Percentiles rank a stretch among this genome's conserved stretches.
Evolutionary conservation across 1,140 invertebrate species (phyloP).

Genomic region (Holcopasites calliopsidis): DNA sequence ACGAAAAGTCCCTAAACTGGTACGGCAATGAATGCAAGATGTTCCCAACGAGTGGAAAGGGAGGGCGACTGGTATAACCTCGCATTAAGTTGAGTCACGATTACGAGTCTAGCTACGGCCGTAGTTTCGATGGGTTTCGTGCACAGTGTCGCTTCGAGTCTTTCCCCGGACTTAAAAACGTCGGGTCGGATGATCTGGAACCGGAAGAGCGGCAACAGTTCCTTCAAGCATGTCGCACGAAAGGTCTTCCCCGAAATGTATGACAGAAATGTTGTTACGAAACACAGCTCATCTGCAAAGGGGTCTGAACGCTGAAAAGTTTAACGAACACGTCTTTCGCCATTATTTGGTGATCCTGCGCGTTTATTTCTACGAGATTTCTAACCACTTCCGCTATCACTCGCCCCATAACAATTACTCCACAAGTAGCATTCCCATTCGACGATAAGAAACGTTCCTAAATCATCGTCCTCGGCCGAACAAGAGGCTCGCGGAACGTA

Average conservation of each 20-base stretch:
- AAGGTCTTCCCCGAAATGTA: too few relatives aligned
- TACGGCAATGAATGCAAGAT: slow-evolving; percentile 33
- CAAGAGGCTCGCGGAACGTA: not conserved
- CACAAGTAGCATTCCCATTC: not conserved
- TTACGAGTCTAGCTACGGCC: slow-evolving; percentile 30
- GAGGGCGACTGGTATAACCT: slow-evolving; percentile 31
- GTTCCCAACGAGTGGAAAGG: slow-evolving; percentile 30
- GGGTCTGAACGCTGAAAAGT: too few relatives aligned
- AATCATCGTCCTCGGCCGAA: not conserved
- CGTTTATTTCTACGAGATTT: too few relatives aligned
- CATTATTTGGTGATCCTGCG: too few relatives aligned
- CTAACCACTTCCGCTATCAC: too few relatives aligned
- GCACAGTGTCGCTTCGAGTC: not conserved
- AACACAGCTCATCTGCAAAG: too few relatives aligned
- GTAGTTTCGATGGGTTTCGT: slow-evolving; percentile 10
- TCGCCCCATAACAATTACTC: not conserved
- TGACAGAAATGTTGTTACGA: too few relatives aligned
- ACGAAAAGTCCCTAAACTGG: slow-evolving; percentile 34
- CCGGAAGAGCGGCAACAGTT: not conserved
- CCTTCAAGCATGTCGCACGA: not conserved
- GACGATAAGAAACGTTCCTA: slow-evolving; percentile 6
- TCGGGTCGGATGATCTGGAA: not conserved
- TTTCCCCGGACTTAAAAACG: not conserved
- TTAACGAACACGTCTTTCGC: too few relatives aligned
- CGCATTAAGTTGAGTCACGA: slow-evolving; percentile 43